Evolutionary conservation across 1,140 invertebrate genomes (phyloP).

Genomic region (Eriocheir sinensis): DNA sequence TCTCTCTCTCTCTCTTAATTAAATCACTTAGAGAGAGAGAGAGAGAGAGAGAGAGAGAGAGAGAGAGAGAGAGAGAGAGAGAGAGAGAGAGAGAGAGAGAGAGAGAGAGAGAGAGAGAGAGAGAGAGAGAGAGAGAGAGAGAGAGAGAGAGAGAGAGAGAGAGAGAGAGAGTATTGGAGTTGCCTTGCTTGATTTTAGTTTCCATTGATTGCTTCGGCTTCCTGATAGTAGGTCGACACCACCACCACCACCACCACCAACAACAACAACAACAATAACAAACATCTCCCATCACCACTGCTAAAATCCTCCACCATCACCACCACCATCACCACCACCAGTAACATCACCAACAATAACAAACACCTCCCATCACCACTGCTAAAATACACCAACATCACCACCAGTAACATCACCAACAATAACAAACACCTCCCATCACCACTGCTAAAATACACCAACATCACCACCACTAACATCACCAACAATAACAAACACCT

Average conservation of each 20-base stretch:
- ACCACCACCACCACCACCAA: constrained; percentile 22
- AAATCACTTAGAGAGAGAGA: not conserved
- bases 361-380: not conserved
- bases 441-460: too few relatives aligned
- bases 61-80: constrained; percentile 46
- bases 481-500: too few relatives aligned
- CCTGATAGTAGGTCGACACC: too few relatives aligned
- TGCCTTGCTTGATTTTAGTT: not conserved
- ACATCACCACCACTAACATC: too few relatives aligned
- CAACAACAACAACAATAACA: not conserved
- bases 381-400: not conserved
- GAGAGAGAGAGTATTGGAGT: not conserved
- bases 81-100: constrained; percentile 27
- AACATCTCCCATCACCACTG: too few relatives aligned
- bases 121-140: constrained; percentile 22
- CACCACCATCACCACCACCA: constrained; percentile 28
- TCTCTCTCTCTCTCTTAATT: too few relatives aligned
- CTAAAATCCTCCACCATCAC: not conserved
- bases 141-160: constrained; percentile 38
- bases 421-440: too few relatives aligned
- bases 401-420: too few relatives aligned
- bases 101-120: not conserved
- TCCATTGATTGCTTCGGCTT: too few relatives aligned
- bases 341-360: not conserved
- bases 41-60: constrained; percentile 54